Evolutionary conservation across 2,888 invertebrate genomes (phyloP).

Genomic region (Eurytoma californica): DNA sequence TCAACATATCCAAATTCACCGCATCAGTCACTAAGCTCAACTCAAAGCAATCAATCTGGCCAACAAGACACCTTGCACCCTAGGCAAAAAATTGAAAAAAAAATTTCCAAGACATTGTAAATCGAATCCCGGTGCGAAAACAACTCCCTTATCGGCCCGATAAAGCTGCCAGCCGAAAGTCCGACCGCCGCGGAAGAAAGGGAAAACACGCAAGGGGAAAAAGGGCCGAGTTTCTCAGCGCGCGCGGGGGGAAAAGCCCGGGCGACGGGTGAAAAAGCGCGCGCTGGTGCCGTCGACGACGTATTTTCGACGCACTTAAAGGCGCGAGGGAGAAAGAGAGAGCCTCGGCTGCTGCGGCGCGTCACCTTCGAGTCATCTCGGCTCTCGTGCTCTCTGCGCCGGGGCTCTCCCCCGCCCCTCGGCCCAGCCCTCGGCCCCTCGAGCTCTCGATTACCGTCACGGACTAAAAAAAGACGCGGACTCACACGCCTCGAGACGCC

Average conservation of each 20-base stretch:
- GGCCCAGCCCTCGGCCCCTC: background rate
- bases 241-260: background rate
- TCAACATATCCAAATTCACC: too few species aligned
- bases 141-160: too few species aligned
- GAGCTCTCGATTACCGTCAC: slow-evolving; percentile 44
- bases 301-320: slow-evolving; percentile 19
- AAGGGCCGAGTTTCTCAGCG: slow-evolving; percentile 13
- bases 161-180: too few species aligned
- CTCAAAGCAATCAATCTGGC: too few species aligned
- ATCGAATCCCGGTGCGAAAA: too few species aligned
- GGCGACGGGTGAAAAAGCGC: background rate
- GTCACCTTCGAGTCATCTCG: slow-evolving; percentile 38
- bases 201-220: background rate
- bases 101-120: too few species aligned
- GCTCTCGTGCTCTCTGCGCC: background rate
- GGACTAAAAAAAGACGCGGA: slow-evolving; percentile 50
- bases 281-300: background rate
- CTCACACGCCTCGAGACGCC: slow-evolving; percentile 39
- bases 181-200: too few species aligned
- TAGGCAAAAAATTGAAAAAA: too few species aligned
- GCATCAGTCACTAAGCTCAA: too few species aligned
- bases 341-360: background rate
- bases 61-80: too few species aligned
- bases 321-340: background rate
- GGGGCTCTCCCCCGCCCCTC: slow-evolving; percentile 10